Evolutionary conservation across 2,888 invertebrate genomes (phyloP), one percentile per base, ranked within the genome.

Genomic region (Parochlus steinenii): DNA sequence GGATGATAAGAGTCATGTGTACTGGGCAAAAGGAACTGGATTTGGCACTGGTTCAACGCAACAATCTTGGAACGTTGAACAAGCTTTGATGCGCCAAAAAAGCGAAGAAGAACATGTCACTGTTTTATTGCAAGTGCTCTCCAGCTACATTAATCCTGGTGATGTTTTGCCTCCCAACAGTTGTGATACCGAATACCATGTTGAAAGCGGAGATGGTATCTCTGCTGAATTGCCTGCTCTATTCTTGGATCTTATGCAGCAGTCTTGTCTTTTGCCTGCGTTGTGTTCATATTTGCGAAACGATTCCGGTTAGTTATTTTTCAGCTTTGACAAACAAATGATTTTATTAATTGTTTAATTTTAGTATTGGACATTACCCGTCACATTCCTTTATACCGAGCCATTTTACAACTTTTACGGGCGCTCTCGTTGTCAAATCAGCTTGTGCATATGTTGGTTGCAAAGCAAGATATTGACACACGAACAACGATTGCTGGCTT

Each of bases 1-100:
- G 17, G 73, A 79, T 47, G 74, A 80, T 44, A 78, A 77, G 50
- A 71, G 72, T 23, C 81, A 82, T 49, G 62, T 79, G 44, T 86
- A 90, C 58, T 92, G 90, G 90, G 92, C 90, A 1, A 92, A 93
- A 56, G 92, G 92, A 27, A 93, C 93, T 3, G 93, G 93, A 2
- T 93, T 92, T 59, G 93, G 93, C 31, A 92, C 90, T 1, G 93
- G 93, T 16, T 87, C 87, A 15, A 93, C 89, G 8, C 81, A 85
- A 43, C 90, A 90, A 55, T 86, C 86, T 29, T 95, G 93, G 93
- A 90, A 93, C 58, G 86, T 93, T 23, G 92, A 93, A 51, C 87
- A 89, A 52, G 89, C 90, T n/a, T 59, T 93, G 33, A 60, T 85
- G 42, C 67, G 87, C 8, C 90, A 92, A 55, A 72, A 76, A 40